A percentile compares a stretch with the other conserved stretches of the same genome.
phyloP scores from a whole-genome alignment of 2,113 vertebrate species.

The Onychostruthus taczanowskii region DNA sequence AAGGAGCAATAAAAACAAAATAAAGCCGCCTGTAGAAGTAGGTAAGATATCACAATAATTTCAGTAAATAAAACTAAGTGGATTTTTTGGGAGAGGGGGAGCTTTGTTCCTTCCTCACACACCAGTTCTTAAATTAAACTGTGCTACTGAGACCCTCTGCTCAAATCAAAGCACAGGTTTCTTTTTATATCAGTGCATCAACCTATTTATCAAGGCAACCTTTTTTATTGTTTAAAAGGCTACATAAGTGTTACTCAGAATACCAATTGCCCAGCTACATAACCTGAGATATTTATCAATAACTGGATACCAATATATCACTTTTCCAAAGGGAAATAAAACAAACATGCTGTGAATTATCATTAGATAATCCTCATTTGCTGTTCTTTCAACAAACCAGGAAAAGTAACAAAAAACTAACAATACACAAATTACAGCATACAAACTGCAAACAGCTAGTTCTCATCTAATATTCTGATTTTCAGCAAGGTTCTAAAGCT shows the following conservation, averaged over 20 bases:
- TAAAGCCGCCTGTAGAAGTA: background rate
- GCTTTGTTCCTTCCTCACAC: background rate
- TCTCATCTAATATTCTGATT: background rate
- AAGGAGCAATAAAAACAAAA: background rate
- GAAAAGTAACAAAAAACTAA: background rate
- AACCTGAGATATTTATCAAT: background rate
- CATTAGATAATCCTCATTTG: background rate
- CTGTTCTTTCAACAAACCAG: background rate
- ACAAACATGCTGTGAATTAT: background rate
- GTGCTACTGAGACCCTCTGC: background rate
- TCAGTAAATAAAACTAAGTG: background rate
- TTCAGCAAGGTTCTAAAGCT: background rate
- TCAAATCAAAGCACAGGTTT: background rate
- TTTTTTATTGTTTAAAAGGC: background rate
- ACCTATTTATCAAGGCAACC: background rate
- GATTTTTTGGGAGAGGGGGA: background rate
- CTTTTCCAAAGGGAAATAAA: background rate
- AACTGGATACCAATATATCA: background rate
- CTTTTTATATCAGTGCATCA: background rate
- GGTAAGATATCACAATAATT: background rate
- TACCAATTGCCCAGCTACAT: background rate
- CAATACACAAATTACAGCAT: background rate
- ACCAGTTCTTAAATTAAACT: background rate
- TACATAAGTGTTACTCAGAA: background rate
- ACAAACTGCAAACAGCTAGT: background rate